These are phyloP conservation scores for Hirundo rustica DNA, from an alignment of 2,797 vertebrate genomes.

Conservation along the genomic window DNA sequence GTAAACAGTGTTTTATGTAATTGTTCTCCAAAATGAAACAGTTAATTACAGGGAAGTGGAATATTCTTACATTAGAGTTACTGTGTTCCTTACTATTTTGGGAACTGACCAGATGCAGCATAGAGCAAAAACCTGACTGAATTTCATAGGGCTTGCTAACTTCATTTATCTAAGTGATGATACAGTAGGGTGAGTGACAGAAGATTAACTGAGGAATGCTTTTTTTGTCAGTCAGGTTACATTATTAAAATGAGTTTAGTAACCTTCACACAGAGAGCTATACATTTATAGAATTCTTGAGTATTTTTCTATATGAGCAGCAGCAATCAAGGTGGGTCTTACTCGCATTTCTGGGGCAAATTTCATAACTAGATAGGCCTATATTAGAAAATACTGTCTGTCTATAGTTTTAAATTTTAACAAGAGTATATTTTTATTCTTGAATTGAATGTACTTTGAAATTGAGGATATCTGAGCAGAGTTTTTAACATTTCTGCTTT, in stretches of 20 bases:
- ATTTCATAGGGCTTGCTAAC: slow-evolving; percentile 4
- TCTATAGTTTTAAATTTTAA: neutral
- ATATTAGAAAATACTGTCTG: neutral
- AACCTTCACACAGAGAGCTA: neutral
- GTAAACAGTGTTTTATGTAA: neutral
- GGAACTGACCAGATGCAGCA: slow-evolving; percentile 20
- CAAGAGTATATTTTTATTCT: neutral
- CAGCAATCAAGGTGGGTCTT: neutral
- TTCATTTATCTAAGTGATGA: slow-evolving; percentile 48
- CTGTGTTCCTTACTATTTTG: slow-evolving; percentile 32
- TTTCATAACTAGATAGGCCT: neutral
- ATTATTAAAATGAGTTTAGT: slow-evolving; percentile 18
- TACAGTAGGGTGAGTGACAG: neutral
- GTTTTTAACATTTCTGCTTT: neutral
- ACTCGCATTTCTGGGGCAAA: neutral
- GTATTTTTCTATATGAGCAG: neutral
- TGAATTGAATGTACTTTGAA: neutral
- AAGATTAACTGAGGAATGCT: slow-evolving; percentile 21
- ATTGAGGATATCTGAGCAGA: neutral
- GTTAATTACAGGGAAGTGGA: neutral
- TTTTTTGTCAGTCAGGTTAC: neutral
- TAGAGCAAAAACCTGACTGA: neutral
- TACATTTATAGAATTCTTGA: neutral
- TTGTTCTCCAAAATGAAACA: neutral
- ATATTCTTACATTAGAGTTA: slow-evolving; percentile 26